Conservation (phyloP, 2,797 vertebrate species). For the Hybognathus amarus region DNA sequence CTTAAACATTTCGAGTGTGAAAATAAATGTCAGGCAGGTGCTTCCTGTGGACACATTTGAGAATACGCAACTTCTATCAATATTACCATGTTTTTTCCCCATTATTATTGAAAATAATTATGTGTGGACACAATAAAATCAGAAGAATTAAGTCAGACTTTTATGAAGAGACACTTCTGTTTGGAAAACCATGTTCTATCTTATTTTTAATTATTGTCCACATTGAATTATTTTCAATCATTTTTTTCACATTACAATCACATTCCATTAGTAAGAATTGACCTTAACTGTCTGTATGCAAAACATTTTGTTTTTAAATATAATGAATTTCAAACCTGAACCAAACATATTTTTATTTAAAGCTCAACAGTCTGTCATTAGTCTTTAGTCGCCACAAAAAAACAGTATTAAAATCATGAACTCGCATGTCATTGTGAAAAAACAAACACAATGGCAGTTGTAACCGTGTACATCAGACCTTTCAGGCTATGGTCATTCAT, state of each 20-base stretch:
- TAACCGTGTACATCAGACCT: too few species aligned
- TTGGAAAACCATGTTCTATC: background rate
- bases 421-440: too few species aligned
- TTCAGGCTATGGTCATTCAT: too few species aligned
- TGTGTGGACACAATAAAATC: too few species aligned
- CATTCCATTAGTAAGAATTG: background rate
- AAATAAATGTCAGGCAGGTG: conserved; percentile 18
- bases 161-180: background rate
- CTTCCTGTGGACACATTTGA: background rate
- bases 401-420: too few species aligned
- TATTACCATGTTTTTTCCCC: background rate
- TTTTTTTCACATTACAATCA: background rate
- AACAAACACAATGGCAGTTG: too few species aligned
- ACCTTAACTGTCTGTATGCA: background rate
- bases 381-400: too few species aligned
- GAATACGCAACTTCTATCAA: background rate
- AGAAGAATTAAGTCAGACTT: background rate
- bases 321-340: too few species aligned
- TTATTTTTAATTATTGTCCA: background rate
- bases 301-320: background rate
- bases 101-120: too few species aligned
- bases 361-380: too few species aligned
- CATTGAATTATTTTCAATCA: background rate
- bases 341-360: too few species aligned
- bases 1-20: background rate